Conservation (phyloP, 2,797 vertebrate species). For the Microctenopoma lineatum region DNA sequence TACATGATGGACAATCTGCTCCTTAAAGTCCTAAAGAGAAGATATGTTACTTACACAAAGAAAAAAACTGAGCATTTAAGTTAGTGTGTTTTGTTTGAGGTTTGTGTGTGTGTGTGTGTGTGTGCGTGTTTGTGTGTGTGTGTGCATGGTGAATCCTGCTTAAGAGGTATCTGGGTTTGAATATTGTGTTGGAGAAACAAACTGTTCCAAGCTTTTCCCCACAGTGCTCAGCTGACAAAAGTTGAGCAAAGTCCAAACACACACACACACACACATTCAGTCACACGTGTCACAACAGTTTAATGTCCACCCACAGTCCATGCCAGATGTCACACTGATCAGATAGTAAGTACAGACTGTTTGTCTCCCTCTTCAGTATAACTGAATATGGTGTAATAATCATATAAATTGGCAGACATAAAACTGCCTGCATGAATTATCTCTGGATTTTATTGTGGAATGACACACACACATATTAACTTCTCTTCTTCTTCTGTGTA, state of each 20-base stretch:
- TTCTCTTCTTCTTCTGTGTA: conserved; percentile 13
- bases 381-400: neutral
- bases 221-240: conserved; percentile 52
- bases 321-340: conserved; percentile 52
- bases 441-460: too few relatives aligned
- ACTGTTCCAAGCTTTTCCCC: conserved; percentile 38
- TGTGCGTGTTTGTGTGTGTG: conserved; percentile 10
- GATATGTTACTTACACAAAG: neutral
- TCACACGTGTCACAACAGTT: conserved; percentile 68
- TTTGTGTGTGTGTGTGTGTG: conserved; percentile 9
- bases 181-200: conserved; percentile 42
- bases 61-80: neutral
- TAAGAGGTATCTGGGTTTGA: conserved; percentile 34
- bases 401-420: neutral
- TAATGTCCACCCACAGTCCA: conserved; percentile 62
- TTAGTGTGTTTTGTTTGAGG: neutral
- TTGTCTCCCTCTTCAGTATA: conserved; percentile 1
- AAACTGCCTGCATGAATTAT: neutral
- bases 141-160: conserved; percentile 35
- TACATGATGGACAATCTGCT: conserved; percentile 95
- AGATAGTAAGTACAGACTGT: conserved; percentile 27
- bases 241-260: conserved; percentile 63
- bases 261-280: conserved; percentile 16
- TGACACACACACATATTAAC: too few relatives aligned
- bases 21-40: conserved; percentile 90